Base-by-base conservation (phyloP, 2,888 invertebrate species). In the Allygus modestus region DNA sequence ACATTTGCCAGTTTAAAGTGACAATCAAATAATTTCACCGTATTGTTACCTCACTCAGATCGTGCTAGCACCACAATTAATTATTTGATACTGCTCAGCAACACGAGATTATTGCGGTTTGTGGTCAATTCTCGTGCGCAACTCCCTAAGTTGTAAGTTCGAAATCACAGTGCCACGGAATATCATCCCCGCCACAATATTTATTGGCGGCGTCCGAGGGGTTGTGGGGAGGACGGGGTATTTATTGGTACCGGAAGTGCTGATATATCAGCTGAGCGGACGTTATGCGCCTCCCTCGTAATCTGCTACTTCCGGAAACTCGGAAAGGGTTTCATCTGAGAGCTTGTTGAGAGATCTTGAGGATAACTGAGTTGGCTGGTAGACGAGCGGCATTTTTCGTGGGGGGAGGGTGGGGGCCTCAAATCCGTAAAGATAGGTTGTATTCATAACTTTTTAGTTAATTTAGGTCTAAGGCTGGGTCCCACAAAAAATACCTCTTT, bases 291-390 rank as follows among this genome's bases (percentile, higher is more conserved):
- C 75, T 77, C 75, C 75, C 75, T 46, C 46, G 69, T 82, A 82
- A 82, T 82, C 82, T 46, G 71, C 82, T 31, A 71, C 82, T 82
- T 82, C 82, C 82, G 82, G 65, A 51, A 31, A 82, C 73, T 69
- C 51, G 73, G 54, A 82, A 82, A 82, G 82, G 82, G 82, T 82
- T 82, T 82, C 82, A 82, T n/a, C 75, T 77, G 75, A 77, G 75
- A 46, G 75, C 75, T 73, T 77, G 75, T 77, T 77, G 75, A 77
- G 75, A 17, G 41, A 37, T 73, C 73, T 73, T 11, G 33, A 41
- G 41, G 1, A 33, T 33, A 69, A 33, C 69, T n/a, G n/a, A 31
- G 28, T 15, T 69, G 1, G 61, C 5, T 69, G 28, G 33, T 1
- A 4, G 61, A 23, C 1, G 61, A 61, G 12, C 2, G 4, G 54